Base-by-base conservation (phyloP, 2,797 vertebrate species). In the Poecilia wingei region DNA sequence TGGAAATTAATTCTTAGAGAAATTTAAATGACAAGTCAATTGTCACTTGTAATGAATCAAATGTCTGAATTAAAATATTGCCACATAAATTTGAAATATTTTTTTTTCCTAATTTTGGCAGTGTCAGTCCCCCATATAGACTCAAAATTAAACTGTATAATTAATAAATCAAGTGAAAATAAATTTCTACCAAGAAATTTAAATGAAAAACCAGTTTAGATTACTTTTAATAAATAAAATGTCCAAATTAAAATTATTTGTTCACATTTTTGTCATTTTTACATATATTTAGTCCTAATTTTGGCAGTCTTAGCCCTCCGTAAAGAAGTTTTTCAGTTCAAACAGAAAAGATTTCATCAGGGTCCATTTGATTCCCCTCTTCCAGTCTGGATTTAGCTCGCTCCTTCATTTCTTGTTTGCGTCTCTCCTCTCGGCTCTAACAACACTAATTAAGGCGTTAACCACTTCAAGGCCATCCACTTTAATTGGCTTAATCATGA, bases 371-470 rank as follows among this genome's bases (percentile, higher is more conserved):
- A 79, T 72, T 78, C 80, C 70, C 79, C 74, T 68, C 55, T 74
- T 69, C 78, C 83, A 82, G 83, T 81, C 80, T 77, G 43, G 70
- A 80, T 91, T 89, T 80, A 83, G 72, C 81, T 79, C 76, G 79
- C 74, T 79, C 79, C 72, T 75, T 87, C 64, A 82, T 89, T 80
- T 87, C 76, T 79, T 89, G 80, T 88, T 90, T 84, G 64, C 75
- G 61, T 82, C 69, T 72, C 75, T 85, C 84, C 84, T 77, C 84
- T 84, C 70, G 39, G 79, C 88, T 92, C 83, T 92, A 94, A 94
- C 92, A 87, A 89, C 86, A 84, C 90, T 92, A 95, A 95, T 96
- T 96, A 94, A 95, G 91, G 87, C 83, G 93, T 96, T 95, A 95
- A 91, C 90, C 88, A 92, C 93, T 93, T 93, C 57, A 88, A 93